Evolutionary conservation across 1,140 invertebrate genomes (phyloP).

Genomic region (Cydia splendana): DNA sequence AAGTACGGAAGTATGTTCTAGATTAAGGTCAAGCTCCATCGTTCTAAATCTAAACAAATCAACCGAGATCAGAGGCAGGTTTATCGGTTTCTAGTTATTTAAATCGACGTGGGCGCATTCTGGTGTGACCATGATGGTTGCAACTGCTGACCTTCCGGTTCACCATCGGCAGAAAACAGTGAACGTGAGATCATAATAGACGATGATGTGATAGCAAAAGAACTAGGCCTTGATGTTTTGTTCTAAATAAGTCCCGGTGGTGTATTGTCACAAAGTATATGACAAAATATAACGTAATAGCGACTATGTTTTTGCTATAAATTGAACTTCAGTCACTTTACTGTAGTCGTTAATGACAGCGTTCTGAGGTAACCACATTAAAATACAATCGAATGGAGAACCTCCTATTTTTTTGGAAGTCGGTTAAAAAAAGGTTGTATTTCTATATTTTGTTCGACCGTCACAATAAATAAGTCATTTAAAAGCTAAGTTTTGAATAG

Average conservation of each 20-base stretch:
- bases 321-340: not conserved
- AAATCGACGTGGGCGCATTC: not conserved
- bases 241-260: not conserved
- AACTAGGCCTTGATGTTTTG: not conserved
- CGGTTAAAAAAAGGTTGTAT: not conserved
- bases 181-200: not conserved
- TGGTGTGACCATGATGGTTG: not conserved
- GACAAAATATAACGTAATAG: not conserved
- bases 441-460: not conserved
- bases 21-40: not conserved
- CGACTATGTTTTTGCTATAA: not conserved
- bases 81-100: not conserved
- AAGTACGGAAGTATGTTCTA: no score
- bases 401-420: not conserved
- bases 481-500: not conserved
- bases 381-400: not conserved
- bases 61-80: not conserved
- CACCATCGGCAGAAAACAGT: no score
- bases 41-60: not conserved
- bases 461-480: not conserved
- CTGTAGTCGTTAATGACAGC: not conserved
- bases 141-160: no score
- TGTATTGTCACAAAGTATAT: no score
- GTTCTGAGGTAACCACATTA: conserved; percentile 2
- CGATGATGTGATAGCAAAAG: not conserved